Base-by-base conservation (phyloP, 2,797 vertebrate species). In the Sebastes dallii region DNA sequence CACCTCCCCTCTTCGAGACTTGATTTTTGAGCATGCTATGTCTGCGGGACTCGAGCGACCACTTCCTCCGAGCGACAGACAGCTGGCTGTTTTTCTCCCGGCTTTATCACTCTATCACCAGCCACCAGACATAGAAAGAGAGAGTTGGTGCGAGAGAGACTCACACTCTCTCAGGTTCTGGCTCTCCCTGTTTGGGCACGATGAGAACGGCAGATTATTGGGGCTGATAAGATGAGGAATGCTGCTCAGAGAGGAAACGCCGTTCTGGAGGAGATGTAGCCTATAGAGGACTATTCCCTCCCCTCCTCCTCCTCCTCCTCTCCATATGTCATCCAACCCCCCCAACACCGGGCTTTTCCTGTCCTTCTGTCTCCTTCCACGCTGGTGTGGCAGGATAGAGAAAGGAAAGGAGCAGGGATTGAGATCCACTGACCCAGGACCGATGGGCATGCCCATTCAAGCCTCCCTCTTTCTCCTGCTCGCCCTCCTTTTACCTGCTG, bases 31-130 rank as follows among this genome's bases (percentile, higher is more conserved):
- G 72, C 78, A 60, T 58, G 72, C 70, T 86, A 56, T 1, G 65
- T 56, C 42, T 66, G 68, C 39, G 75, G 92, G 92, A 94, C 87
- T 50, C 78, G 86, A 95, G 89, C 80, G 87, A 89, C 75, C 6
- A 74, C 94, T 96, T 97, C 96, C 95, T 96, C 94, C 89, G 76
- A 93, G 95, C 92, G 91, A 87, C 68, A 95, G 95, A 95, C 93
- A 84, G 93, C 90, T 93, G 68, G 4, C 86, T 89, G 95, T 95
- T 96, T 96, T 95, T 91, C 93, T 93, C 78, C 89, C 70, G 5
- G 86, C 75, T 87, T 86, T 92, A 89, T 92, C 93, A 92, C 91
- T 95, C 95, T 95, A 96, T 97, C 96, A 83, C 86, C 84, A 86
- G 90, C 90, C 93, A 94, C 94, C 95, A 95, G 80, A 86, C 84